Base-by-base conservation (phyloP, 2,888 invertebrate species). In the Lordiphosa andalusiaca region DNA sequence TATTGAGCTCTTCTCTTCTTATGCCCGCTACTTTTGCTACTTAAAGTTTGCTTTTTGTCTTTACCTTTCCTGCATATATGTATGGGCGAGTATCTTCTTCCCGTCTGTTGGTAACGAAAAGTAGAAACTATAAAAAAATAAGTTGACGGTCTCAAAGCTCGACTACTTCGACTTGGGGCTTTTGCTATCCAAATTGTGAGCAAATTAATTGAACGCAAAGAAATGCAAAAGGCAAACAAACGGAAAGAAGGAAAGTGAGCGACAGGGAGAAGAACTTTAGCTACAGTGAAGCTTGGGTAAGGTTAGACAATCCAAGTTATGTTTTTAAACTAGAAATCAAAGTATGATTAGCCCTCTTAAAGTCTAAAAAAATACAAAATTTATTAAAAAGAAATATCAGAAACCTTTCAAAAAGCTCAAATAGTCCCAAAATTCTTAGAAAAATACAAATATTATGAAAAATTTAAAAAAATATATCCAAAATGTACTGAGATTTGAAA, bases 201-300 rank as follows among this genome's bases (percentile, higher is more conserved):
- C 84, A 80, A 80, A 85, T 80, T 80, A 80, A 80, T 80, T 80
- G 85, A 80, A 80, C 85, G 85, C 84, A 80, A 80, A 80, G 74
- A 85, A 63, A 76, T 71, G 84, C 78, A 80, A 73, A 67, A 73
- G 68, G 76, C 54, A 83, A 80, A 84, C 80, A 82, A 48, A 44
- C 16, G 21, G 21, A 4, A 21, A 16, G 6, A 39, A 6, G 2
- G 41, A 21, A 46, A 46, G 35, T 6, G 23, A 35, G 25, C 25
- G 6, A 7, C 25, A 25, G 38, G 12, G 39, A 46, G 39, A 40
- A 44, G 36, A 51, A 40, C 37, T 66, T 46, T 40, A 33, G 42
- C 13, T 33, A 44, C 44, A 44, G 44, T 44, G 44, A 33, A 33
- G 16, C 30, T 9, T 4, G 10, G 3, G 3, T 30, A 1, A 25